These are phyloP conservation scores for Salvator merianae DNA, from an alignment of 2,113 vertebrate genomes.

Conservation along the genomic window DNA sequence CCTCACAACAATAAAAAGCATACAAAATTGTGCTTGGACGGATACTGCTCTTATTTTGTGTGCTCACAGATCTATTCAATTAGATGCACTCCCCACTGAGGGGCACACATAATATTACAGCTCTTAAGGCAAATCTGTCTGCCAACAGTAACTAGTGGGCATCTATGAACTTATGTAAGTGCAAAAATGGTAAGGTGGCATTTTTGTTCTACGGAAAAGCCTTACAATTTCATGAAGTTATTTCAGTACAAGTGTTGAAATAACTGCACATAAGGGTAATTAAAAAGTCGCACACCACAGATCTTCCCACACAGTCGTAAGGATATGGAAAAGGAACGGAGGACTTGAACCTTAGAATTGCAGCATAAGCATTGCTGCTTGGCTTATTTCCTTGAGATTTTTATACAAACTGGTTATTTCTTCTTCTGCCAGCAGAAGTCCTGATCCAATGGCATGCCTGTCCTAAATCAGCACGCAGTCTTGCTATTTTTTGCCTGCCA, in stretches of 20 bases:
- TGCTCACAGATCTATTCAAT: neutral
- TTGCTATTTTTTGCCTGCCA: neutral
- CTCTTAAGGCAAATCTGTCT: neutral
- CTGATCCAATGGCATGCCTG: neutral
- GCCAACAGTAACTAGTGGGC: neutral
- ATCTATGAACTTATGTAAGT: neutral
- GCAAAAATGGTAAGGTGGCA: neutral
- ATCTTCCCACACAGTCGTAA: neutral
- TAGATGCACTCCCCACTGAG: neutral
- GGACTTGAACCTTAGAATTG: neutral
- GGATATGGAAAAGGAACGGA: neutral
- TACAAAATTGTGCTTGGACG: too few species aligned
- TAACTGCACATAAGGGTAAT: neutral
- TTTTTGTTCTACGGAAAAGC: neutral
- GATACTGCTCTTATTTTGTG: too few species aligned
- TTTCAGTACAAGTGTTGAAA: neutral
- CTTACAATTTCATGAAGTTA: neutral
- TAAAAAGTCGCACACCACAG: neutral
- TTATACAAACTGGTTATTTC: neutral
- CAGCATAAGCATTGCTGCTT: neutral
- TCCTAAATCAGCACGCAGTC: neutral
- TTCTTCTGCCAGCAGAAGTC: neutral
- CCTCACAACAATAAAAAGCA: too few species aligned
- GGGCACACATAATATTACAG: neutral
- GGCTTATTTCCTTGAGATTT: neutral